Evolutionary conservation across 1,140 invertebrate species (phyloP), one percentile per base, ranked within the genome.

Genomic region (Drosophila ambigua): DNA sequence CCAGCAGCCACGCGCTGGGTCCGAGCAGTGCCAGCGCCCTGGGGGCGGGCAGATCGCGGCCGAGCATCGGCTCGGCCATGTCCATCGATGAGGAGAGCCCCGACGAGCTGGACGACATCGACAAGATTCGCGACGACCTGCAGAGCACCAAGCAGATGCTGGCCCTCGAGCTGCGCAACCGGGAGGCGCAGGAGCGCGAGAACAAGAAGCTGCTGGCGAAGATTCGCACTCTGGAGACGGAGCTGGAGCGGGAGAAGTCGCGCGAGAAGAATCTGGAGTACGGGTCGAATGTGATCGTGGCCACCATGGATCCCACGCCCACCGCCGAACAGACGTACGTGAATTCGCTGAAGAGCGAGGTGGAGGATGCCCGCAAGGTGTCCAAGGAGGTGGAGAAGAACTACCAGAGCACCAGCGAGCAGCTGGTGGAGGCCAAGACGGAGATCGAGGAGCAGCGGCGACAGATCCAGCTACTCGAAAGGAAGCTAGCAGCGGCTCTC

Each of bases 91-190:
- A 91, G 67, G 94, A 94, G 51, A 95, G 96, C 79, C 94, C 95
- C 20, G 96, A 97, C 83, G 96, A 97, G 76, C 94, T 97, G 94
- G 97, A 98, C 71, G 97, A 98, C 76, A 97, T 97, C 76, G 97
- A 98, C 81, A 96, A 96, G 89, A 95, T 97, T n/a, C 94, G 97
- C 64, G 97, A 98, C 79, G 97, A 98, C 91, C 93, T 98, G 41
- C 97, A 98, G 90, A 97, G 96, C 60, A 97, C 96, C 2, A 98
- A 98, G 92, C 97, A 98, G 92, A 95, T 98, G 93, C 92, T 98
- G 65, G 96, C 97, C 2, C 93, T 97, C 46, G 97, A 98, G 92
- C 92, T 98, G 67, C 94, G 96, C 87, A 97, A 97, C 81, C 97
- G 97, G 89, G 96, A 97, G 90, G 95, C 96, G 0, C 93, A 97